Percentiles rank a stretch among this genome's conserved stretches.
Evolutionary conservation across 2,888 invertebrate genomes (phyloP).

Genomic region (Macroteleia sp.): DNA sequence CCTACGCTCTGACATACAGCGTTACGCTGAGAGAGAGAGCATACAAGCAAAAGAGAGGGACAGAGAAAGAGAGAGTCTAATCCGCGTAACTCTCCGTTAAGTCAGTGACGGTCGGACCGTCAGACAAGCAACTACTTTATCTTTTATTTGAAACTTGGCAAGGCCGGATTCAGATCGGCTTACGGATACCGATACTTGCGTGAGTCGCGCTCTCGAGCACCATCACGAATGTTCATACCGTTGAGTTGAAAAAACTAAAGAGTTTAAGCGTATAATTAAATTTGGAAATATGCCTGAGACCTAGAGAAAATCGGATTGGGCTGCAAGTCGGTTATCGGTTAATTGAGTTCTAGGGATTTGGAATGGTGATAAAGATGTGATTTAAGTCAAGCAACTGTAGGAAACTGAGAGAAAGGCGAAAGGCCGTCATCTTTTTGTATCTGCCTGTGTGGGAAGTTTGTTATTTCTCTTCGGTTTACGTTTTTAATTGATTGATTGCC

Average conservation of each 20-base stretch:
- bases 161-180: conserved; percentile 63
- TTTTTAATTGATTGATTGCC: conserved; percentile 1
- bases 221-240: neutral
- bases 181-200: conserved; percentile 48
- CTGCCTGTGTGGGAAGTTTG: conserved; percentile 5
- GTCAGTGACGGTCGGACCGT: conserved; percentile 70
- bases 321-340: neutral
- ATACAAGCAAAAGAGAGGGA: conserved; percentile 7
- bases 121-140: conserved; percentile 60
- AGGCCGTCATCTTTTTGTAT: conserved; percentile 6
- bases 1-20: conserved; percentile 54
- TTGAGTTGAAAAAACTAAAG: neutral
- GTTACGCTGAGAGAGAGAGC: conserved; percentile 35
- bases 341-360: neutral
- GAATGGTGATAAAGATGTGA: conserved; percentile 34
- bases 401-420: conserved; percentile 43
- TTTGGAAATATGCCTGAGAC: neutral
- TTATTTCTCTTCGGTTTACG: conserved; percentile 4
- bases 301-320: neutral
- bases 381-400: conserved; percentile 11
- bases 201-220: conserved; percentile 6
- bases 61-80: conserved; percentile 40
- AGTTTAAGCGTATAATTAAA: neutral
- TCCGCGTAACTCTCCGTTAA: conserved; percentile 59
- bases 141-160: conserved; percentile 62